Conservation (phyloP, 1,140 invertebrate genomes). For the Hormaphis cornu region DNA sequence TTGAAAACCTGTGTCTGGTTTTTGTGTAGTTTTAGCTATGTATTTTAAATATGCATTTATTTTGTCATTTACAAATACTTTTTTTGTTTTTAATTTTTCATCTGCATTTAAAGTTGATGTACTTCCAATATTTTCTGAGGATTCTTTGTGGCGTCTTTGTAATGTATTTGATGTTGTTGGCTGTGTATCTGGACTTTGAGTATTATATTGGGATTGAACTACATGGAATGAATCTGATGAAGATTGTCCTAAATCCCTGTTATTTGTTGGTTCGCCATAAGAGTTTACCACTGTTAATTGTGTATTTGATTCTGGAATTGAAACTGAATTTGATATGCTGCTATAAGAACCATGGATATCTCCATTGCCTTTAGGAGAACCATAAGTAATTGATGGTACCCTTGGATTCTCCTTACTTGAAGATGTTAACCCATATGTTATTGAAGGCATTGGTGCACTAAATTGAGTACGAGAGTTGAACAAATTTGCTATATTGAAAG, state of each 20-base stretch:
- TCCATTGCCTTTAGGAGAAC: constrained; percentile 15
- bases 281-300: constrained; percentile 27
- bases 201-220: not conserved
- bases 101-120: not conserved
- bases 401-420: not conserved
- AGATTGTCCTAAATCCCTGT: not conserved
- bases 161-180: not conserved
- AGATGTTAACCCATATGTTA: constrained; percentile 30
- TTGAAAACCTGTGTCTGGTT: constrained; percentile 33
- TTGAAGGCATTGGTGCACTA: constrained; percentile 28
- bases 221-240: not conserved
- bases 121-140: not conserved
- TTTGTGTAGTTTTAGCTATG: constrained; percentile 17
- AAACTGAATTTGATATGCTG: constrained; percentile 7
- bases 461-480: constrained; percentile 28
- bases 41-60: constrained; percentile 31
- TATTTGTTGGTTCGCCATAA: constrained; percentile 29
- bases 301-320: not conserved
- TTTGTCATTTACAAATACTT: constrained; percentile 26
- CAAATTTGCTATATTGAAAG: constrained; percentile 30
- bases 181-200: not conserved
- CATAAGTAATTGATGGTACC: constrained; percentile 22
- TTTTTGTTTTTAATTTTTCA: not conserved
- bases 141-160: constrained; percentile 18
- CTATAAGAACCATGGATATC: constrained; percentile 11